These are phyloP conservation scores for Venustaconcha ellipsiformis DNA, from an alignment of 1,140 invertebrate genomes.

Conservation along the genomic window DNA sequence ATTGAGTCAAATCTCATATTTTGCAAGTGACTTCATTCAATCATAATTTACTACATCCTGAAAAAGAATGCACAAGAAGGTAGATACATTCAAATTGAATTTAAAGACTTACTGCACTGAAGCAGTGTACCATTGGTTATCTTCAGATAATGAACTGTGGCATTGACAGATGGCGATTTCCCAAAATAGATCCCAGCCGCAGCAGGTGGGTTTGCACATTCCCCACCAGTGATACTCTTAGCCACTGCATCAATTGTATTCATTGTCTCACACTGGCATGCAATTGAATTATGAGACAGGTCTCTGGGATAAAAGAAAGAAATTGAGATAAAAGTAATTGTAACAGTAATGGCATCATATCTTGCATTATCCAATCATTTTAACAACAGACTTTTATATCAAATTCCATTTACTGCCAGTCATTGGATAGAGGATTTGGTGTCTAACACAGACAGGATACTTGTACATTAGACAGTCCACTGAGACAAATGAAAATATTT, in stretches of 20 bases:
- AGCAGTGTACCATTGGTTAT: constrained; percentile 11
- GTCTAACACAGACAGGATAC: background rate
- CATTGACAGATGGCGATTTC: too few species aligned
- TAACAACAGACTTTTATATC: background rate
- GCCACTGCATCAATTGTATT: constrained; percentile 9
- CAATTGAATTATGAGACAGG: constrained; percentile 13
- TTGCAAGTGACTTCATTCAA: too few species aligned
- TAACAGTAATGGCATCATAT: background rate
- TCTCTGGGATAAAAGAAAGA: background rate
- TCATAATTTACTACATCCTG: too few species aligned
- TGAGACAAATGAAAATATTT: too few species aligned
- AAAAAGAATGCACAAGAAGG: too few species aligned
- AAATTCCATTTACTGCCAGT: background rate
- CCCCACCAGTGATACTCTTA: constrained; percentile 7
- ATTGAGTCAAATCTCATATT: too few species aligned
- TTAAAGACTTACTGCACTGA: constrained; percentile 20
- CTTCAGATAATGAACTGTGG: too few species aligned
- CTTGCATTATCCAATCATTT: background rate
- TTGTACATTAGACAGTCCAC: too few species aligned
- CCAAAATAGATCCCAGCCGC: constrained; percentile 19
- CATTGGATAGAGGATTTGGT: background rate
- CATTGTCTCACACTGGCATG: constrained; percentile 21
- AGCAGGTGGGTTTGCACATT: constrained; percentile 3
- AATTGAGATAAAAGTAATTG: background rate
- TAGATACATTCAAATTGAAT: too few species aligned